Evolutionary conservation across 2,888 invertebrate genomes (phyloP), one percentile per base, ranked within the genome.

Genomic region (Phengaris alcon): DNA sequence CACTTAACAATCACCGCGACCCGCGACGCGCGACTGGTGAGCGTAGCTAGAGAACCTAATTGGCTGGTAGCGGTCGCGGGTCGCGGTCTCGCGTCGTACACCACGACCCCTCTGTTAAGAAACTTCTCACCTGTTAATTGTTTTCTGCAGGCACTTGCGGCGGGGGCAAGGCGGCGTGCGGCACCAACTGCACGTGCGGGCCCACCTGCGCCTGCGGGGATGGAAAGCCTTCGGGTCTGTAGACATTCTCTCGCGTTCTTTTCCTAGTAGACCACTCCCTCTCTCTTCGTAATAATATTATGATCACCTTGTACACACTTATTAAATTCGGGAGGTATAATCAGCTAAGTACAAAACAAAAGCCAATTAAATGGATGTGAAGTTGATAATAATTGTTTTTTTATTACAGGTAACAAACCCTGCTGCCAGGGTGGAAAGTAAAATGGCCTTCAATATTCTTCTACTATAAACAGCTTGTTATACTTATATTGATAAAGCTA

Each of bases 121-220:
- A 22, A 22, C 35, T 35, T 35, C 35, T 35, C 35, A 35, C 8
- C 9, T 15, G 22, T 22, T 15, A 5, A 15, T 57, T 15, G n/a
- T 9, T 59, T 10, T 59, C 0, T 76, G 0, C 85, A 95, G 95
- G 92, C 76, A 94, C 94, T 78, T 95, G 95, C 82, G 87, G 89
- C 74, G 90, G 93, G 76, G 94, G 94, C 75, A 84, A 86, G 79
- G 90, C 92, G 76, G 93, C 93, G 55, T 95, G 95, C 84, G 94
- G 94, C 68, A 85, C 88, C 6, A 88, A 86, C 82, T 95, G 95
- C 90, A 94, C 94, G 70, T 95, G 95, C 84, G 94, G 94, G 76
- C 93, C 94, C 15, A 90, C 84, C 82, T 95, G 95, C 87, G 90
- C 93, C 44, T 95, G 95, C 85, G 93, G 92, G 77, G 88, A 88